Percentiles rank a stretch among this genome's conserved stretches.
Conservation (phyloP, 2,888 invertebrate genomes). For the Aphodius sticticus region DNA sequence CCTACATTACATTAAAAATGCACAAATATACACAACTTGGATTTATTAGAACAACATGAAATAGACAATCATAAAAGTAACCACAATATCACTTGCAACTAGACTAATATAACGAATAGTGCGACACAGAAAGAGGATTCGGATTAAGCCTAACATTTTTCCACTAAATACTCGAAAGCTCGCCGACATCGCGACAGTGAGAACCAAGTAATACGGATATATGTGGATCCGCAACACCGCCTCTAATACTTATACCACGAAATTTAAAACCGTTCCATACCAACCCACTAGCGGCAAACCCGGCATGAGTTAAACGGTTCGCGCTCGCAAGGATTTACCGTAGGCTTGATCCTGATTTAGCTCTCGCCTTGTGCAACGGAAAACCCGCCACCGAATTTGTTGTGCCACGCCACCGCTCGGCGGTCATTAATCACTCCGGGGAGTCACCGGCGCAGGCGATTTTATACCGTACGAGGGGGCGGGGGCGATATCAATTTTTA, state of each 20-base stretch:
- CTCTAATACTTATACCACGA: background rate
- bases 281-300: no score
- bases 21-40: no score
- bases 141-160: background rate
- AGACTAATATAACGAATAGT: background rate
- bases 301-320: background rate
- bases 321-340: background rate
- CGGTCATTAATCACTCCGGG: background rate
- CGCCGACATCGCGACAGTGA: background rate
- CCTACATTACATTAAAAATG: no score
- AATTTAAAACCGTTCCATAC: no score
- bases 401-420: background rate
- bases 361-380: background rate
- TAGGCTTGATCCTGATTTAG: background rate
- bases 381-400: background rate
- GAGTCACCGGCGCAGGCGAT: background rate
- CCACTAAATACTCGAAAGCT: background rate
- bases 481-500: background rate
- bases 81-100: no score
- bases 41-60: no score
- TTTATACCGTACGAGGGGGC: background rate
- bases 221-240: background rate
- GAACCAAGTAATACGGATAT: background rate
- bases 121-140: background rate
- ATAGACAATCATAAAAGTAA: no score